phyloP scores from a whole-genome alignment of 2,888 invertebrate species.

The Holacanthella duospinosa region DNA sequence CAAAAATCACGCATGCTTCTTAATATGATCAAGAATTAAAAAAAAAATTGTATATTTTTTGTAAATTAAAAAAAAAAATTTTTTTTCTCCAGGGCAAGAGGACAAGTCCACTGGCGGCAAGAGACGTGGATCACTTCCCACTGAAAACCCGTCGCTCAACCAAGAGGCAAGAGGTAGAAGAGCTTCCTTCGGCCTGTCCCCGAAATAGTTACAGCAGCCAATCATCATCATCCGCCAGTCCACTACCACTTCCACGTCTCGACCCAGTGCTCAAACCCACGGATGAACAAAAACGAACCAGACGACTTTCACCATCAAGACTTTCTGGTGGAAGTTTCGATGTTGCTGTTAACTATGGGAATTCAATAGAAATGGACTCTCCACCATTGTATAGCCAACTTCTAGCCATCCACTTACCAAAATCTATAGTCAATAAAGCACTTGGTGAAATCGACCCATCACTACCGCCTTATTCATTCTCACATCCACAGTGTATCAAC shows the following conservation, averaged over 20 bases:
- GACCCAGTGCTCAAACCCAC: slow-evolving; percentile 18
- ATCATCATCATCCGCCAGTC: slow-evolving; percentile 21
- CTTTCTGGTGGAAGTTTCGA: slow-evolving; percentile 37
- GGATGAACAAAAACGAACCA: neutral
- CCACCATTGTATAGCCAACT: slow-evolving; percentile 8
- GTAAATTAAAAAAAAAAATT: no score
- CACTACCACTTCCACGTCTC: slow-evolving; percentile 20
- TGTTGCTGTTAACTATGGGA: slow-evolving; percentile 36
- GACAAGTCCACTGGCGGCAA: neutral
- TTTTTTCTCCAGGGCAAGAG: neutral
- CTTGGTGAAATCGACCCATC: neutral
- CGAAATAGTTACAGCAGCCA: slow-evolving; percentile 30
- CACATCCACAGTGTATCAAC: neutral
- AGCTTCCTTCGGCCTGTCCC: slow-evolving; percentile 11
- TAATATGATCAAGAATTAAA: no score
- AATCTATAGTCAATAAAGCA: neutral
- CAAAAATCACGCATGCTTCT: no score
- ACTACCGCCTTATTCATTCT: neutral
- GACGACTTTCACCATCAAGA: slow-evolving; percentile 33
- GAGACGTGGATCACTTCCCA: neutral
- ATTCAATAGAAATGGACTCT: slow-evolving; percentile 16
- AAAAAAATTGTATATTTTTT: no score
- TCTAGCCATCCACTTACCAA: slow-evolving; percentile 9
- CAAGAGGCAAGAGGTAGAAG: neutral
- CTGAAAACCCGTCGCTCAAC: slow-evolving; percentile 9